Percentiles rank a stretch among this genome's conserved stretches.
These are phyloP conservation scores for Kuschelorhynchus macadamiae DNA, from an alignment of 2,888 invertebrate genomes.

Conservation along the genomic window DNA sequence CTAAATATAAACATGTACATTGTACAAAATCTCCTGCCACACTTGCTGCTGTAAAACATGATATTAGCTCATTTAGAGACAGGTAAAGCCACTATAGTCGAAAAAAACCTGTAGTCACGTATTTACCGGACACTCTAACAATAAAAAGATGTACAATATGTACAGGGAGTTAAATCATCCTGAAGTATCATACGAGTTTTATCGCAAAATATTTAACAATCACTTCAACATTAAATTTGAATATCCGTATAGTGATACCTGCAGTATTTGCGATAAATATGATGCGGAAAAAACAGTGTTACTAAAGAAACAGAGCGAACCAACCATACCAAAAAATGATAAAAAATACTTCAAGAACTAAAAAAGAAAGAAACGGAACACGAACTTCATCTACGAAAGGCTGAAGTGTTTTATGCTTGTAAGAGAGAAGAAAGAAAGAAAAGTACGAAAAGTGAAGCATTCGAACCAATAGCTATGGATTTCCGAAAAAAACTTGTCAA, in stretches of 20 bases:
- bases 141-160: constrained; percentile 59
- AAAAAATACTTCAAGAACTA: constrained; percentile 10
- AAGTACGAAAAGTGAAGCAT: no score
- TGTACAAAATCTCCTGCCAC: constrained; percentile 9
- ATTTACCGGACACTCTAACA: constrained; percentile 26
- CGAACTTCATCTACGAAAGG: constrained; percentile 6
- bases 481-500: no score
- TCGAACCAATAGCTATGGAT: no score
- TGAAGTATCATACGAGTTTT: constrained; percentile 11
- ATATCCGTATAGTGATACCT: constrained; percentile 14
- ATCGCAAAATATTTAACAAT: constrained; percentile 11
- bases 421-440: no score
- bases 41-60: neutral
- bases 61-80: constrained; percentile 16
- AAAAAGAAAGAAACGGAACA: constrained; percentile 3
- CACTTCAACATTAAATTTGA: constrained; percentile 9
- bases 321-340: neutral
- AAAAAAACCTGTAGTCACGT: constrained; percentile 5
- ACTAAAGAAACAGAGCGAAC: neutral
- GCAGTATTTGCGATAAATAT: constrained; percentile 19
- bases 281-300: constrained; percentile 7
- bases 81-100: constrained; percentile 16
- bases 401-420: constrained; percentile 12
- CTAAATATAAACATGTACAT: constrained; percentile 15
- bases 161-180: constrained; percentile 9